Conservation (phyloP, 1,140 invertebrate genomes). For the Diprion similis region DNA sequence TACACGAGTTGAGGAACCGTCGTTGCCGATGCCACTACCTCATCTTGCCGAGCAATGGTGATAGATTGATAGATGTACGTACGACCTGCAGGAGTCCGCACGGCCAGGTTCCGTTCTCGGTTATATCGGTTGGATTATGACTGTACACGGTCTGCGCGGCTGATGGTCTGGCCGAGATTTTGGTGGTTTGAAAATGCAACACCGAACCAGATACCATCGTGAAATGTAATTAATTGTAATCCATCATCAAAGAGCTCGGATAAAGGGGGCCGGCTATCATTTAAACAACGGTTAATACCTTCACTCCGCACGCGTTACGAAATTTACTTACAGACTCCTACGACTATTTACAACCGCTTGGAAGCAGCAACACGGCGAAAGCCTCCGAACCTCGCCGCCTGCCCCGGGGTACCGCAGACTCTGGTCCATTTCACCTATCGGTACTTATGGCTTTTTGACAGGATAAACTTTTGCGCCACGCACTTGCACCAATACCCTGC, state of each 20-base stretch:
- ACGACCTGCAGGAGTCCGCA: background rate
- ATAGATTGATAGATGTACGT: slow-evolving; percentile 20
- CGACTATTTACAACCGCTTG: slow-evolving; percentile 7
- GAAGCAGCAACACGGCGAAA: background rate
- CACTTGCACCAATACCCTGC: background rate
- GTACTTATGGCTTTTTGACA: background rate
- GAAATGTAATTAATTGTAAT: slow-evolving; percentile 16
- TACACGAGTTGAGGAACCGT: too few relatives aligned
- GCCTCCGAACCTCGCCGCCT: background rate
- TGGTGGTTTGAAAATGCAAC: background rate
- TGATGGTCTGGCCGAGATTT: background rate
- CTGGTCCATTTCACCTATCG: background rate
- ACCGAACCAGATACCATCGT: slow-evolving; percentile 10
- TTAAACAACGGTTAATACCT: slow-evolving; percentile 15
- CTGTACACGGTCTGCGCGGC: background rate
- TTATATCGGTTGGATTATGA: slow-evolving; percentile 16
- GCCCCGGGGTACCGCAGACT: background rate
- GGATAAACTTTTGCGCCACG: background rate
- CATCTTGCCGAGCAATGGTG: background rate
- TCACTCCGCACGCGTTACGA: slow-evolving; percentile 8
- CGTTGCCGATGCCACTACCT: too few relatives aligned
- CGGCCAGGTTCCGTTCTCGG: slow-evolving; percentile 17
- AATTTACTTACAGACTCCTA: slow-evolving; percentile 9
- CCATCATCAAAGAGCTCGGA: slow-evolving; percentile 12
- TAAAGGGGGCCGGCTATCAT: slow-evolving; percentile 6